Conservation (phyloP, 1,140 invertebrate species). For the Hylaeus anthracinus region DNA sequence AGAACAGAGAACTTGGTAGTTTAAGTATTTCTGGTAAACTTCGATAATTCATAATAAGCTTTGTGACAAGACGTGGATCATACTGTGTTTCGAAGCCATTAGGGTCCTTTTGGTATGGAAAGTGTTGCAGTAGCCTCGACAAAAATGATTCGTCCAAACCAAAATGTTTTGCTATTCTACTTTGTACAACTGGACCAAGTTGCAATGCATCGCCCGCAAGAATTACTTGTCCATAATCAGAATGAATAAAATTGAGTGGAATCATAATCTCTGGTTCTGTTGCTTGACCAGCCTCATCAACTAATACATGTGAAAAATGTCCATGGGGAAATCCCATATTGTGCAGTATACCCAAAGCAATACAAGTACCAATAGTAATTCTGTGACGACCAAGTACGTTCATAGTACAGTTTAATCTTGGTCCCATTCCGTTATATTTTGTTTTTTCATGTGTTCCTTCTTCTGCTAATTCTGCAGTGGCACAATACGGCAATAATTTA, state of each 20-base stretch:
- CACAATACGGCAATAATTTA: conserved; percentile 86
- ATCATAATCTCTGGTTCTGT: conserved; percentile 94
- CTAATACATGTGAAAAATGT: conserved; percentile 93
- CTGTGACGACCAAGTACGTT: conserved; percentile 86
- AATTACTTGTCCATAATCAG: conserved; percentile 85
- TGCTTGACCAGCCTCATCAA: conserved; percentile 96
- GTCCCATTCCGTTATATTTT: conserved; percentile 72
- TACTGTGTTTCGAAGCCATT: conserved; percentile 83
- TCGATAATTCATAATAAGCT: conserved; percentile 88
- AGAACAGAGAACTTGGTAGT: conserved; percentile 91
- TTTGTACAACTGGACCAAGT: conserved; percentile 91
- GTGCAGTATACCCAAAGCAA: conserved; percentile 86
- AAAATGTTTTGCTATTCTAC: conserved; percentile 83
- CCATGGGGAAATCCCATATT: conserved; percentile 85
- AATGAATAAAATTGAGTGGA: conserved; percentile 82
- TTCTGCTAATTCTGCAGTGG: conserved; percentile 83
- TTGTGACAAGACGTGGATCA: conserved; percentile 87
- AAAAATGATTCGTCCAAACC: conserved; percentile 88
- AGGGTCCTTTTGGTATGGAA: conserved; percentile 85
- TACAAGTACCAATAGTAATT: conserved; percentile 92
- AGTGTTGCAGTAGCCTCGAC: conserved; percentile 84
- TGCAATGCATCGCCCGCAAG: conserved; percentile 96
- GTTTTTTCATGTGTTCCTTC: conserved; percentile 75
- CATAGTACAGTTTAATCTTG: conserved; percentile 81
- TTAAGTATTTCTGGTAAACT: conserved; percentile 89